These are phyloP conservation scores for Takifugu ocellatus DNA, from an alignment of 2,797 vertebrate species.

Conservation along the genomic window DNA sequence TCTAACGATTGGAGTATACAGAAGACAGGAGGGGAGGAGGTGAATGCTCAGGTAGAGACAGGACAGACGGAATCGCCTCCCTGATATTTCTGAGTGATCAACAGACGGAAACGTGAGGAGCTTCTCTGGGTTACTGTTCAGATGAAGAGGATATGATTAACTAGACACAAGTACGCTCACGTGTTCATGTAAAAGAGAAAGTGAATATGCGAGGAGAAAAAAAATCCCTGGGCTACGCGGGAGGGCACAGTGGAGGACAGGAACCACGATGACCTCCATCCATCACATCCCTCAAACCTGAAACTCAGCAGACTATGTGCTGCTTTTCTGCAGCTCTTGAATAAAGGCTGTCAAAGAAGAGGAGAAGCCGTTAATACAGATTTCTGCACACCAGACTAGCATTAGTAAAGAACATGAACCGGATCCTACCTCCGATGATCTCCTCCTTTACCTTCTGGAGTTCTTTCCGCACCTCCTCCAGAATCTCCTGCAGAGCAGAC, in stretches of 20 bases:
- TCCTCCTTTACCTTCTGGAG: constrained; percentile 93
- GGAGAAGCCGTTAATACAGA: background rate
- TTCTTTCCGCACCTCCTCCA: constrained; percentile 90
- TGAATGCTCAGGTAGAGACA: constrained; percentile 21
- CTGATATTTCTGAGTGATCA: constrained; percentile 26
- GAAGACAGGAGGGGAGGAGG: constrained; percentile 29
- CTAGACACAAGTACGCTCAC: constrained; percentile 55
- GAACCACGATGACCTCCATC: constrained; percentile 40
- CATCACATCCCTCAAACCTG: constrained; percentile 54
- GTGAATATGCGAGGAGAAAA: constrained; percentile 32
- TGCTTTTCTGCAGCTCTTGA: constrained; percentile 86
- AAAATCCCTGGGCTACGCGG: constrained; percentile 67
- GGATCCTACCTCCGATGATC: constrained; percentile 85
- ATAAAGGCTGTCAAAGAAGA: constrained; percentile 77
- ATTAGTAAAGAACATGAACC: background rate
- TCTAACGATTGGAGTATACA: constrained; percentile 32
- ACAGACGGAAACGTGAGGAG: constrained; percentile 38
- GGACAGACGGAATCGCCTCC: constrained; percentile 27
- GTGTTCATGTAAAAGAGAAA: constrained; percentile 44
- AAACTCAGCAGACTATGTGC: constrained; percentile 74
- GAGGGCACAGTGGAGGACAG: constrained; percentile 45
- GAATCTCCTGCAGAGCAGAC: constrained; percentile 79
- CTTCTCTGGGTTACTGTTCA: constrained; percentile 61
- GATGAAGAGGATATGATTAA: constrained; percentile 54
- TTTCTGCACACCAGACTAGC: background rate